A percentile compares a stretch with the other conserved stretches of the same genome.
phyloP scores from a whole-genome alignment of 37 sponge, comb jelly and placozoan species.

The Chondrilla cf. caribensis region DNA sequence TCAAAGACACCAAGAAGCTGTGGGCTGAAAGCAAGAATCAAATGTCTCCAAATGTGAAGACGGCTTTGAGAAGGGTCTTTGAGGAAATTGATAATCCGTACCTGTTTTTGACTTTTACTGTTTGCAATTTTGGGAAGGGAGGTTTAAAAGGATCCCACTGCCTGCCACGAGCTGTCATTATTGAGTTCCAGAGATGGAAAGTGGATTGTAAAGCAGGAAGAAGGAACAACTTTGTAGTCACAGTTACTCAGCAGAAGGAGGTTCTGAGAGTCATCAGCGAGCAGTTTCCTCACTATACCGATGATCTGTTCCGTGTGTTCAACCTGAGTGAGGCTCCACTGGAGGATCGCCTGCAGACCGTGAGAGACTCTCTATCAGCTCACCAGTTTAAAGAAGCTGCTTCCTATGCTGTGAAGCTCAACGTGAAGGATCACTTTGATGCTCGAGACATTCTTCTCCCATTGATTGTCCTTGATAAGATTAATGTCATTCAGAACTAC shows the following conservation, averaged over 20 bases:
- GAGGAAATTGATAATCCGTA: background rate
- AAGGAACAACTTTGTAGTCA: background rate
- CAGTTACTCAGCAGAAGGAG: background rate
- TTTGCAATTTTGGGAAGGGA: background rate
- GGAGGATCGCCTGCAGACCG: background rate
- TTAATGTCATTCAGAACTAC: constrained; percentile 72
- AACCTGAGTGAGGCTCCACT: background rate
- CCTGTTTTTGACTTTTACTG: background rate
- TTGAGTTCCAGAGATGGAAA: constrained; percentile 39
- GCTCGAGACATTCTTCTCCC: constrained; percentile 48
- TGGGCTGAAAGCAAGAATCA: background rate
- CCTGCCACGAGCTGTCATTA: constrained; percentile 21
- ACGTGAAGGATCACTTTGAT: background rate
- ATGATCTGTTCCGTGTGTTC: background rate
- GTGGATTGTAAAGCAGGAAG: background rate
- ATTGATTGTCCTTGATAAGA: constrained; percentile 59
- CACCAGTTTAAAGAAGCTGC: background rate
- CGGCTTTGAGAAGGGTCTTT: background rate
- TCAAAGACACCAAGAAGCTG: background rate
- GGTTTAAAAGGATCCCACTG: constrained; percentile 11
- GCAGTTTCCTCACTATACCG: constrained; percentile 1
- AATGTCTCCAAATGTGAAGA: background rate
- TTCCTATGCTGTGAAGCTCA: background rate
- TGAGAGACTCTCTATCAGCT: background rate
- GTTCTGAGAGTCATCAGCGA: background rate